Percentiles rank a stretch among this genome's conserved stretches.
Evolutionary conservation across 2,797 vertebrate species (phyloP).

Genomic region (Limosa lapponica): DNA sequence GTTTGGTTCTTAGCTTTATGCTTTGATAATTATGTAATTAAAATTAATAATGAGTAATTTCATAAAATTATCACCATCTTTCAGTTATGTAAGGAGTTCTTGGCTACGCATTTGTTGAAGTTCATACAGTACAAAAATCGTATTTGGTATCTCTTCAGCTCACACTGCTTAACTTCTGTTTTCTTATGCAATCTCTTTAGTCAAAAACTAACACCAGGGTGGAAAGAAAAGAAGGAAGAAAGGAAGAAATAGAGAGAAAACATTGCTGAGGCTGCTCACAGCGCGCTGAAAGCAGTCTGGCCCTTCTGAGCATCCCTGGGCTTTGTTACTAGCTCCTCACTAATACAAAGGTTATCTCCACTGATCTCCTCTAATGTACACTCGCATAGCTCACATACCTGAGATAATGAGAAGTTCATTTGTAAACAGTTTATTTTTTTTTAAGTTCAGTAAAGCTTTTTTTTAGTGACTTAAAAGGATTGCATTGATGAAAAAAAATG

Average conservation of each 20-base stretch:
- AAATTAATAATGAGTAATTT: background rate
- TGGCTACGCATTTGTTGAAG: background rate
- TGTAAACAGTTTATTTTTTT: background rate
- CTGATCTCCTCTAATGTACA: background rate
- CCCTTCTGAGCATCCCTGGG: background rate
- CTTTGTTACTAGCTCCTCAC: background rate
- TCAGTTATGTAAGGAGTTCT: background rate
- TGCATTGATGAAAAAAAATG: background rate
- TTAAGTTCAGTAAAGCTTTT: background rate
- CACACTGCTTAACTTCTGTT: background rate
- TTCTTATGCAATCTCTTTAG: background rate
- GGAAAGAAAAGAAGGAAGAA: background rate
- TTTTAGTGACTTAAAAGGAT: background rate
- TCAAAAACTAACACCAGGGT: background rate
- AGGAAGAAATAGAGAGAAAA: background rate
- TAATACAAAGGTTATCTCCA: constrained; percentile 47
- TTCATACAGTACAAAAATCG: background rate
- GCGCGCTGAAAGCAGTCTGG: background rate
- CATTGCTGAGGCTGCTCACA: background rate
- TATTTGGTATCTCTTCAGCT: background rate
- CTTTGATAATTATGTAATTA: background rate
- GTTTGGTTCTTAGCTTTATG: background rate
- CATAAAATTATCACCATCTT: background rate
- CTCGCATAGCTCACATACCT: constrained; percentile 61
- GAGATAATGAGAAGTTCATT: constrained; percentile 31